A percentile compares a stretch with the other conserved stretches of the same genome.
Evolutionary conservation across 2,797 vertebrate species (phyloP).

Genomic region (Antennarius maculatus): DNA sequence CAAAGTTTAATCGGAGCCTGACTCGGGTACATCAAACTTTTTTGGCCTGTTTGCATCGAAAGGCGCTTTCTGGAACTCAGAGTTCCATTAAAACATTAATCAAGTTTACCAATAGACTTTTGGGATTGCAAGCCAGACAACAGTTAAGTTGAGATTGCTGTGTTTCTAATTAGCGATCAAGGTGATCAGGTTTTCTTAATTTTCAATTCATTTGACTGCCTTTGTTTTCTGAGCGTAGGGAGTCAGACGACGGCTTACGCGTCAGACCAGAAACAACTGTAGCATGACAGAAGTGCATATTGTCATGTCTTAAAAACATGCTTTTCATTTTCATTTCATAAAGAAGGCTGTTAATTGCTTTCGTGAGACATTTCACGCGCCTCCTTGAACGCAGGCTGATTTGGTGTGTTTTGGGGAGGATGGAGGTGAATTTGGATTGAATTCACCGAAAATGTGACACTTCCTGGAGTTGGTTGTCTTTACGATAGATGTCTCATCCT

Average conservation of each 20-base stretch:
- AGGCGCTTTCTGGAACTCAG: background rate
- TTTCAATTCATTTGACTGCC: slow-evolving; percentile 41
- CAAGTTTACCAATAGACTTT: slow-evolving; percentile 81
- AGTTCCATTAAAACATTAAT: slow-evolving; percentile 84
- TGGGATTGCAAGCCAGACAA: slow-evolving; percentile 73
- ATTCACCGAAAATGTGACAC: slow-evolving; percentile 13
- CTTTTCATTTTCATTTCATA: slow-evolving; percentile 8
- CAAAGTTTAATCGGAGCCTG: slow-evolving; percentile 44
- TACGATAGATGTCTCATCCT: slow-evolving; percentile 20
- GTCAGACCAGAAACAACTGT: slow-evolving; percentile 33
- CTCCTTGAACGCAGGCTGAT: slow-evolving; percentile 8
- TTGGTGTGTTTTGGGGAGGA: background rate
- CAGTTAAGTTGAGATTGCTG: slow-evolving; percentile 63
- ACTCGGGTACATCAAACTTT: no score
- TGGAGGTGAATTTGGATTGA: slow-evolving; percentile 29
- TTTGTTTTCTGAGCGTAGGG: slow-evolving; percentile 41
- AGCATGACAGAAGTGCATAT: slow-evolving; percentile 5
- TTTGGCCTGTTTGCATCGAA: background rate
- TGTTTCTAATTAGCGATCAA: slow-evolving; percentile 79
- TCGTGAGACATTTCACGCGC: slow-evolving; percentile 5
- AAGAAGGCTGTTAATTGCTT: slow-evolving; percentile 21
- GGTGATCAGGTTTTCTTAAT: slow-evolving; percentile 63
- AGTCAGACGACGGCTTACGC: slow-evolving; percentile 44
- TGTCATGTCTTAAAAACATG: slow-evolving; percentile 1
- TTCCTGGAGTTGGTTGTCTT: slow-evolving; percentile 11